These are phyloP conservation scores for Panagrolaimus sp. DNA, from an alignment of 1,140 invertebrate genomes.

Conservation along the genomic window DNA sequence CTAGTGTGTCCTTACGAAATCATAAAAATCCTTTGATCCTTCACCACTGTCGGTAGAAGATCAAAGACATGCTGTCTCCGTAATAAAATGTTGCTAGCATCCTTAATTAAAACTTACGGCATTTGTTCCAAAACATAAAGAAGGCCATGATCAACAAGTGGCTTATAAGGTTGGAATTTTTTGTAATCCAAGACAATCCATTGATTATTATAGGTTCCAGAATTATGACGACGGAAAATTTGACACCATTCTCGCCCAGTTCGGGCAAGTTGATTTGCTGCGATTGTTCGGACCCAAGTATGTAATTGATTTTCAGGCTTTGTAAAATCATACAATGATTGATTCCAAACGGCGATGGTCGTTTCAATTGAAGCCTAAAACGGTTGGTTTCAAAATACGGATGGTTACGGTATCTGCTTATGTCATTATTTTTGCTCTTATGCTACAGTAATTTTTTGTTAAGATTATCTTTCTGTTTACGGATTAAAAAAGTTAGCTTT, in stretches of 20 bases:
- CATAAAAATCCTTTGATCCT: no score
- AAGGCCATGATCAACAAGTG: slow-evolving; percentile 63
- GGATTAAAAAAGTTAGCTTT: no score
- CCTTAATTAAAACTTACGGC: slow-evolving; percentile 63
- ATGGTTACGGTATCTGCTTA: slow-evolving; percentile 13
- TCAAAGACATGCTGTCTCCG: no score
- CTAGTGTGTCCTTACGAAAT: no score
- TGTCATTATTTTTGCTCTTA: no score
- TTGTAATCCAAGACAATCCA: slow-evolving; percentile 76
- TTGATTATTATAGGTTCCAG: slow-evolving; percentile 77
- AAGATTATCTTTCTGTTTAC: no score
- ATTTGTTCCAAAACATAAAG: slow-evolving; percentile 77
- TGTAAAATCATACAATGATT: slow-evolving; percentile 65
- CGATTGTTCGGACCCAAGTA: slow-evolving; percentile 72
- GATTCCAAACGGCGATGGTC: slow-evolving; percentile 69
- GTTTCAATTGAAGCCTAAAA: slow-evolving; percentile 66
- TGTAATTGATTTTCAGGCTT: slow-evolving; percentile 67
- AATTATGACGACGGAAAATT: slow-evolving; percentile 67
- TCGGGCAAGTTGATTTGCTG: slow-evolving; percentile 74
- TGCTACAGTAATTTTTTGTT: no score
- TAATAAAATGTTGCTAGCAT: slow-evolving; percentile 61
- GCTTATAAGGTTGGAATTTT: slow-evolving; percentile 63
- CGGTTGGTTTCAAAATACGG: neutral
- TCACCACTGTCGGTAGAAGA: no score
- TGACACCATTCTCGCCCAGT: slow-evolving; percentile 70